Evolutionary conservation across 2,113 vertebrate species (phyloP), one percentile per base, ranked within the genome.

Genomic region (Galbula dea): DNA sequence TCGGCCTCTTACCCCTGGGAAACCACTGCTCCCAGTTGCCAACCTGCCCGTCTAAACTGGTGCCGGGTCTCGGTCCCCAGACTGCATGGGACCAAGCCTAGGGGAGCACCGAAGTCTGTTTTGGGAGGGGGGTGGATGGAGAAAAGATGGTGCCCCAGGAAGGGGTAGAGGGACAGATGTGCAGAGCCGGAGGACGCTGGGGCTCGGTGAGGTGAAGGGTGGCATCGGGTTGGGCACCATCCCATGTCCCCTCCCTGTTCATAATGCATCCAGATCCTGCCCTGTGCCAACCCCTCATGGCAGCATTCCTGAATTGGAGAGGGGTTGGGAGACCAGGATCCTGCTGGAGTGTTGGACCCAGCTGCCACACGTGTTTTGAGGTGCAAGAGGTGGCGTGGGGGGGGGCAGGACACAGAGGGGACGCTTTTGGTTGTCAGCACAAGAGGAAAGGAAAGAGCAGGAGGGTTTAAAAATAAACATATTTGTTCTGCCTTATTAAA

Each of bases 351-450:
- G 7, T 74, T 3, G 2, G 74, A 29, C 80, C 36, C 5, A 1
- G 34, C 76, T 45, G 86, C 84, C 92, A 9, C 65, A 41, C 14
- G 0, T 54, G 32, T 22, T 85, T 51, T 12, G 23, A 68, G 14
- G 37, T 74, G 91, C 86, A 48, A 89, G 91, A 51, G 11, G 21
- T 12, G 3, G 2, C 3, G 52, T 27, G 15, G 4, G 2, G 6
- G 21, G 6, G 6, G 19, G n/a, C 15, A 32, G 63, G 39, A 49
- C 63, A 10, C 73, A 32, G 54, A 1, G 75, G 65, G 88, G 78
- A 71, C 51, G 93, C 91, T 96, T 97, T 97, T 97, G 96, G 97
- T 97, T 96, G 96, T 88, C 86, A 97, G 97, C 96, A 88, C 27
- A 34, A 97, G 91, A 80, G 88, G 92, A 96, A 95, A 96, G 91